Conservation (phyloP, 2,113 vertebrate genomes). For the Lamprotornis superbus region DNA sequence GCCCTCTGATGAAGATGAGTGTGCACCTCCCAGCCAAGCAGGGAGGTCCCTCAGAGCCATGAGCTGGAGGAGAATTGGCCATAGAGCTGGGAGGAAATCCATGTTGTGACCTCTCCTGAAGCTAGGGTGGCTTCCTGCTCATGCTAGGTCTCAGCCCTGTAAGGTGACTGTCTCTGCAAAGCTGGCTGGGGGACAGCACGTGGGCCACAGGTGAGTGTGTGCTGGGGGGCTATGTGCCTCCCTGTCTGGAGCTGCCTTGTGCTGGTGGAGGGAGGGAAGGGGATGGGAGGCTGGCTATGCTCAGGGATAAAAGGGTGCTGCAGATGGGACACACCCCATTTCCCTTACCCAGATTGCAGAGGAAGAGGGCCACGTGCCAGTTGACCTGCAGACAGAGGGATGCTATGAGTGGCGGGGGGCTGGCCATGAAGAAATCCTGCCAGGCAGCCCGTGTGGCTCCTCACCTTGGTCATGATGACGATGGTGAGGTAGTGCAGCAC, state of each 20-base stretch:
- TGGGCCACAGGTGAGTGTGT: neutral
- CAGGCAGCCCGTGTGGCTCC: rapidly evolving
- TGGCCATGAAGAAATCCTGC: rapidly evolving
- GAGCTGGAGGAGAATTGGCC: neutral
- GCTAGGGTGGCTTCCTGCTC: neutral
- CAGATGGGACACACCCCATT: neutral
- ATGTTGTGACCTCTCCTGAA: neutral
- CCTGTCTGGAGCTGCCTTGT: neutral
- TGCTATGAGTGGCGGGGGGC: rapidly evolving
- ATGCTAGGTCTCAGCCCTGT: rapidly evolving
- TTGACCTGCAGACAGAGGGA: slow-evolving; percentile 78
- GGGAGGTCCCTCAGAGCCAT: neutral
- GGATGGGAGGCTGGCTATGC: neutral
- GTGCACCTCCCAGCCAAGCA: too few species aligned
- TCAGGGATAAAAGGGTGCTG: neutral
- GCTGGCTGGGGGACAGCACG: neutral
- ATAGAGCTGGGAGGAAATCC: neutral
- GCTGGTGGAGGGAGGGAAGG: neutral
- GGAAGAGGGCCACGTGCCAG: slow-evolving; percentile 77
- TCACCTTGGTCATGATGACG: slow-evolving; percentile 84
- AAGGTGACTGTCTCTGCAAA: neutral
- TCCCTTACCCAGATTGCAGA: slow-evolving; percentile 84
- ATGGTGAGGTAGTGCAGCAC: slow-evolving; percentile 90
- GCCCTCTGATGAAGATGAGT: neutral
- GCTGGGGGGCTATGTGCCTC: neutral